Base-by-base conservation (phyloP, 1,140 invertebrate genomes). In the Zaprionus tsacasi region DNA sequence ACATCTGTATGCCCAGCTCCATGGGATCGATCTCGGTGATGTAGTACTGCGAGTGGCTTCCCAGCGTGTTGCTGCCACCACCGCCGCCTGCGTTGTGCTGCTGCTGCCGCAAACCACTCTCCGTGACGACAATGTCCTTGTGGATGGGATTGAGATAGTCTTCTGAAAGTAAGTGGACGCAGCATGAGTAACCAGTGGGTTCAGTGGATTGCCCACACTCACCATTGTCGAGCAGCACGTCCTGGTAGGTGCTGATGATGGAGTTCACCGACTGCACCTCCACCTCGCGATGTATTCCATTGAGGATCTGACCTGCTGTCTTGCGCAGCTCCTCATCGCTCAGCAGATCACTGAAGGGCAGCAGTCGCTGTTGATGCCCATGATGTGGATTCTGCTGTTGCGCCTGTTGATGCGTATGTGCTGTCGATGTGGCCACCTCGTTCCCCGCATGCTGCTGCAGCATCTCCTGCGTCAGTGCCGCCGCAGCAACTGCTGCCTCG, bases 81-180 rank as follows among this genome's bases (percentile, higher is more conserved):
- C 21, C 21, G 76, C 54, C 61, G 54, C 43, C 48, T 59, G 27
- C 61, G 67, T 13, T 55, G 57, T 54, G 64, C 43, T 70, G 72
- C 11, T 55, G 63, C 25, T 72, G 70, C 15, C 83, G 66, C 30
- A 93, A 65, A 0, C 93, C 93, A 54, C 92, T 93, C 70, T 93
- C 93, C 56, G 92, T 90, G 11, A 93, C 85, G 25, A 87, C 81
- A n/a, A 93, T 92, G 50, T 93, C 91, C 65, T 93, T 93, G 60
- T 93, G 90, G 54, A 93, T 91, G 30, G 93, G 93, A 86, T 93
- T 93, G 43, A 93, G 82, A 74, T 93, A 93, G 79, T 93, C 93
- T 92, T 88, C 78, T 83, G 66, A 15, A 45, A 70, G 30, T 11
- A 66, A 60, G 45, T 45, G 40, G 6, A n/a, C 15, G 25, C 5